Conservation (phyloP, 2,797 vertebrate species). For the Peromyscus nudipes region DNA sequence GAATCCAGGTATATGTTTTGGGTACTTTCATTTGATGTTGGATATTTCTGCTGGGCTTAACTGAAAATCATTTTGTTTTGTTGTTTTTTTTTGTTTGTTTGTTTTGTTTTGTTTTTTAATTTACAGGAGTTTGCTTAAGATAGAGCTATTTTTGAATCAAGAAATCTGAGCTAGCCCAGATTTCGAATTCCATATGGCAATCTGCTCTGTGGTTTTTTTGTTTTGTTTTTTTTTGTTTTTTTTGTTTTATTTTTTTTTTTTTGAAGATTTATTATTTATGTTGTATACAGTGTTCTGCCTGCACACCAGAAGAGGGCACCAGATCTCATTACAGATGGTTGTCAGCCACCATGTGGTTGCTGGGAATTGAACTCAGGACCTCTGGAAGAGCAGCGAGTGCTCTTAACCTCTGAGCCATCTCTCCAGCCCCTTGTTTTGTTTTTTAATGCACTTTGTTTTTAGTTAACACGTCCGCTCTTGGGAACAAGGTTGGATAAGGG, state of each 20-base stretch:
- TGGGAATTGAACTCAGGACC: no score
- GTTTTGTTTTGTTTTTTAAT: background rate
- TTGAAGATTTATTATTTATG: no score
- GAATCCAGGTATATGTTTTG: conserved; percentile 5
- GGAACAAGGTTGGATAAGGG: background rate
- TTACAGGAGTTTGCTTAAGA: conserved; percentile 44
- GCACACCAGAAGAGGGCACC: no score
- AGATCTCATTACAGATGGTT: no score
- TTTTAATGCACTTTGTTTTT: conserved; percentile 44
- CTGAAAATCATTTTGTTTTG: conserved; percentile 57
- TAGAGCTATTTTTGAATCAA: conserved; percentile 66
- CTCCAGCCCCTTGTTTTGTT: no score
- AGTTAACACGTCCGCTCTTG: background rate
- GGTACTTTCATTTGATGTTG: conserved; percentile 18
- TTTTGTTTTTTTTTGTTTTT: no score
- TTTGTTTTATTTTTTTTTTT: no score
- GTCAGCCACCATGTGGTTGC: no score
- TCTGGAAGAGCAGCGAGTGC: no score
- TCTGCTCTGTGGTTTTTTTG: background rate
- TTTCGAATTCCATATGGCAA: conserved; percentile 33
- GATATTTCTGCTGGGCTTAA: conserved; percentile 24
- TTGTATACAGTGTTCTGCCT: no score
- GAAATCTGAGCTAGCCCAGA: conserved; percentile 31
- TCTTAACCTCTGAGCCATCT: no score
- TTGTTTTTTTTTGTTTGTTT: no score